Base-by-base conservation (phyloP, 2,888 invertebrate genomes). In the Thecocarcelia acutangulata region DNA sequence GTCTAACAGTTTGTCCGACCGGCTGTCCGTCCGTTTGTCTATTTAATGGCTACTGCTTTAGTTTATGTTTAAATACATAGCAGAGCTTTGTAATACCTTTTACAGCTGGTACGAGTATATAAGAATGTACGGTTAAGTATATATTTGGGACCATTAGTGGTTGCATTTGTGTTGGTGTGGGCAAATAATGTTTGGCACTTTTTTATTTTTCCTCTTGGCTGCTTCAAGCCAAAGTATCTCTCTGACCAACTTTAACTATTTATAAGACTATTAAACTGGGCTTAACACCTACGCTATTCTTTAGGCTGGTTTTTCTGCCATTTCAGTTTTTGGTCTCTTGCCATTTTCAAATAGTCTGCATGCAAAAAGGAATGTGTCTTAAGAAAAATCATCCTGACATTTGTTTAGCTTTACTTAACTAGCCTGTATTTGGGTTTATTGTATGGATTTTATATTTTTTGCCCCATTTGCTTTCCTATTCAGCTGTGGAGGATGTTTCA, bases 261-360 rank as follows among this genome's bases (percentile, higher is more conserved):
- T 78, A 70, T 82, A 70, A 78, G 59, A 66, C 64, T 54, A 73
- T 68, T 75, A 74, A 82, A 78, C 82, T 78, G 46, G 74, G 74
- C 82, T 78, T 82, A 82, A 82, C 82, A 82, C 82, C 82, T 82
- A 82, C 82, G 82, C 82, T 70, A 74, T 42, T 59, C 58, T 56
- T 64, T 73, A 5, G 33, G 33, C 33, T 68, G 15, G 33, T 21
- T 24, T 63, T 54, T 15, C n/a, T 54, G 21, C 21, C 63, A 15
- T 58, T 42, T 15, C 11, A 68, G 44, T 19, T 70, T 61, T 69
- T 33, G 12, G 40, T 4, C 37, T 46, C 46, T 24, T 52, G 42
- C 42, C 33, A 12, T 50, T 58, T 48, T 21, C 19, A 40, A 58
- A 37, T 58, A 33, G 46, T 21, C 28, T 40, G 46, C 15, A 33